Conservation (phyloP, 35 echinoderm and acorn worm species). For the Heliocidaris tuberculata region DNA sequence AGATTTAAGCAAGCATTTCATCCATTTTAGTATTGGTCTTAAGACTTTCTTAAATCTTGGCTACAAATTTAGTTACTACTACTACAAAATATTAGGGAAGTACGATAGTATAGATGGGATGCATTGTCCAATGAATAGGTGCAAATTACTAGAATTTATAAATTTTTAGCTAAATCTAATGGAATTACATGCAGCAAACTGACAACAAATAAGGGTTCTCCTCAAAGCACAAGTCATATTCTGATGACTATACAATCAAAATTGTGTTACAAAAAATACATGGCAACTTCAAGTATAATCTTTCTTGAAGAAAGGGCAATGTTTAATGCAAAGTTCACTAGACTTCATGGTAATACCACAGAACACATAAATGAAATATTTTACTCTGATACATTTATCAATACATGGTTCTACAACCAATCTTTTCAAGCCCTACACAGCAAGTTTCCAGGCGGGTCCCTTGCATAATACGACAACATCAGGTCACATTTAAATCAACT, state of each 20-base stretch:
- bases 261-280: not conserved
- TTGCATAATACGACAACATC: not conserved
- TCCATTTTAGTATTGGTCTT: not conserved
- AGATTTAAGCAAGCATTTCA: not conserved
- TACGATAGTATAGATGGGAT: not conserved
- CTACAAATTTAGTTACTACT: not conserved
- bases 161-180: too few species aligned
- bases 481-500: constrained; percentile 12
- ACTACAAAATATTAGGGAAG: not conserved
- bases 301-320: not conserved
- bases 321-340: not conserved
- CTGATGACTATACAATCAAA: too few species aligned
- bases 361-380: not conserved
- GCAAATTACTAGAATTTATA: too few species aligned
- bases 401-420: not conserved
- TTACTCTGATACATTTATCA: not conserved
- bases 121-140: not conserved
- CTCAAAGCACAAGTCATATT: too few species aligned
- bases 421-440: not conserved
- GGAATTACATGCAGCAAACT: too few species aligned
- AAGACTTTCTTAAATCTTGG: not conserved
- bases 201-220: too few species aligned
- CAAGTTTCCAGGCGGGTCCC: not conserved
- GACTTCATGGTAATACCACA: not conserved
- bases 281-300: not conserved